Evolutionary conservation across 2,888 invertebrate genomes (phyloP), one percentile per base, ranked within the genome.

Genomic region (Megastigmus dorsalis): DNA sequence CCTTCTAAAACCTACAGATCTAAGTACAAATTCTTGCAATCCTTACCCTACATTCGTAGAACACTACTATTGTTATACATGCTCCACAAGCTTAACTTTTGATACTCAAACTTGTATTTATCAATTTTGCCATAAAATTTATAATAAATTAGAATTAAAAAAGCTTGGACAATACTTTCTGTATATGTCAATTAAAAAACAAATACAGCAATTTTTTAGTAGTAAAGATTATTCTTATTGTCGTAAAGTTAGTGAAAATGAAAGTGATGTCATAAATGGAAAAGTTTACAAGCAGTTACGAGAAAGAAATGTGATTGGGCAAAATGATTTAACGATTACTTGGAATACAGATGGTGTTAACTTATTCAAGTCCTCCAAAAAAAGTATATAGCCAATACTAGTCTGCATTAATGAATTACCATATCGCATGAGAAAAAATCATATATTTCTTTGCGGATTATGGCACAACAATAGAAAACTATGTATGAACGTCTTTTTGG

Each of bases 211-310:
- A 10, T 18, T 72, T 5, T 1, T 66, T 4, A 38, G 66, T 2
- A 72, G 72, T 18, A 23, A 57, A 28, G 3, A 50, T 4, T 59
- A 57, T 23, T 10, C 5, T n/a, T 1, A 50, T n/a, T 28, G 65
- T 20, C n/a, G 54, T n/a, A 65, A 20, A 65, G 23, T 1, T n/a
- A 18, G 26, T 43, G 6, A 33, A 7, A 20, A 45, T 18, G 30
- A 18, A 18, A 48, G 38, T 33, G 68, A 74, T 30, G 15, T 68
- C n/a, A 13, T 74, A 1, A 68, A 68, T 60, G 68, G 74, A 13
- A 26, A 30, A 45, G 33, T 55, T 7, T 74, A 74, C 48, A 30
- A 55, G 18, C 5, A 52, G 13, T 13, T 69, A 3, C 26, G 13
- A 38, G 18, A 38, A 18, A 50, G 38, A 10, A 7, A 10, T 23